Evolutionary conservation across 2,113 vertebrate genomes (phyloP).

Genomic region (Corapipo altera): DNA sequence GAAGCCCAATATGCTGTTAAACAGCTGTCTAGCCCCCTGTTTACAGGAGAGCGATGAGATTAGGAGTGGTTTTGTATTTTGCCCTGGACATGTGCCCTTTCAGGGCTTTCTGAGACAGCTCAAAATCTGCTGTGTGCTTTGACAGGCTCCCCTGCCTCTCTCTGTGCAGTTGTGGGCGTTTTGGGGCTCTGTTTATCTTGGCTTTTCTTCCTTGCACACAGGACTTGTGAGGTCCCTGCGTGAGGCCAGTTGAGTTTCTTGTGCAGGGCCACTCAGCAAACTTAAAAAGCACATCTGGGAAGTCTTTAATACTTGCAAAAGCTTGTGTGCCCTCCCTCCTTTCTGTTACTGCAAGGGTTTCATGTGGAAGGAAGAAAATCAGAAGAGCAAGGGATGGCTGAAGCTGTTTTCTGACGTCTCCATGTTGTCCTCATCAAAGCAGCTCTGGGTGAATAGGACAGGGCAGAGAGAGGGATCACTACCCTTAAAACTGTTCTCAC

Average conservation of each 20-base stretch:
- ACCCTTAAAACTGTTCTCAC: neutral
- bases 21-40: neutral
- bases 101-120: neutral
- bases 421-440: neutral
- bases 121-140: neutral
- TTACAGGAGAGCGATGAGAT: neutral
- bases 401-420: neutral
- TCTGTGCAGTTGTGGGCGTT: neutral
- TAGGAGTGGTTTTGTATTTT: neutral
- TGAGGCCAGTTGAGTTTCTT: neutral
- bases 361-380: neutral
- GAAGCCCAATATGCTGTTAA: neutral
- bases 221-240: neutral
- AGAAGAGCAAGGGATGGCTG: neutral
- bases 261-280: neutral
- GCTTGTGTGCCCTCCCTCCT: neutral
- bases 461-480: neutral
- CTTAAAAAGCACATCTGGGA: neutral
- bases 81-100: neutral
- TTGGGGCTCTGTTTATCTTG: neutral
- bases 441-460: neutral
- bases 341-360: neutral
- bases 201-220: neutral
- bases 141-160: neutral
- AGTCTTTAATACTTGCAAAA: neutral